Conservation (phyloP, 2,113 vertebrate genomes). For the Halcyon senegalensis region DNA sequence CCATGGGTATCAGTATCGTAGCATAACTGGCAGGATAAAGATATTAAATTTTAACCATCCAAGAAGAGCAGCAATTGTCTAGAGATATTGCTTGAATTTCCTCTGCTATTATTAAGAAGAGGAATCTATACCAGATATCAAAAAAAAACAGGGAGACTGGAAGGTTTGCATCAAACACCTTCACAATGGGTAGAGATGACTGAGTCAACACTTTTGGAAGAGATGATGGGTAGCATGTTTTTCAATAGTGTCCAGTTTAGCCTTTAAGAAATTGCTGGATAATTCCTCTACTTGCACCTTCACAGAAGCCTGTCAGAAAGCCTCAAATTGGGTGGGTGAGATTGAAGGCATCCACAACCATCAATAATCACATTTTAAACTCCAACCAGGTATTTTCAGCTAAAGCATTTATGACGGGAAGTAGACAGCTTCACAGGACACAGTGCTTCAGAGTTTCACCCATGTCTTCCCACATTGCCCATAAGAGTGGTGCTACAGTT, state of each 20-base stretch:
- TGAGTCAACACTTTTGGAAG: neutral
- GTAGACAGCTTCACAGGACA: neutral
- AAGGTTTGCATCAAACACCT: neutral
- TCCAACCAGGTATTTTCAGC: neutral
- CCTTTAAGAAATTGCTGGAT: neutral
- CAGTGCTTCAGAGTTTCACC: neutral
- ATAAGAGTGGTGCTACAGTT: neutral
- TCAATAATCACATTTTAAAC: neutral
- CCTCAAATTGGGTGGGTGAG: neutral
- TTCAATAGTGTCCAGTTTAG: neutral
- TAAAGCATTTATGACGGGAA: neutral
- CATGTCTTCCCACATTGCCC: neutral
- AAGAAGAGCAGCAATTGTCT: neutral
- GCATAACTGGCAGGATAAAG: neutral
- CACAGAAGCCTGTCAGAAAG: neutral
- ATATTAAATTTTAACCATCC: conserved; percentile 1
- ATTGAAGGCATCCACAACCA: neutral
- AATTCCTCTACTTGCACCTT: neutral
- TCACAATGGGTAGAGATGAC: neutral
- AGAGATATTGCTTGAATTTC: neutral
- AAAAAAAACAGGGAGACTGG: neutral
- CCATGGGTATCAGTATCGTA: neutral
- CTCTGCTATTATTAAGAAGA: neutral
- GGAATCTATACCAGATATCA: neutral
- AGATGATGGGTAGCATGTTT: neutral